phyloP scores from a whole-genome alignment of 23 tunicate species.

The Ciona savignyi region DNA sequence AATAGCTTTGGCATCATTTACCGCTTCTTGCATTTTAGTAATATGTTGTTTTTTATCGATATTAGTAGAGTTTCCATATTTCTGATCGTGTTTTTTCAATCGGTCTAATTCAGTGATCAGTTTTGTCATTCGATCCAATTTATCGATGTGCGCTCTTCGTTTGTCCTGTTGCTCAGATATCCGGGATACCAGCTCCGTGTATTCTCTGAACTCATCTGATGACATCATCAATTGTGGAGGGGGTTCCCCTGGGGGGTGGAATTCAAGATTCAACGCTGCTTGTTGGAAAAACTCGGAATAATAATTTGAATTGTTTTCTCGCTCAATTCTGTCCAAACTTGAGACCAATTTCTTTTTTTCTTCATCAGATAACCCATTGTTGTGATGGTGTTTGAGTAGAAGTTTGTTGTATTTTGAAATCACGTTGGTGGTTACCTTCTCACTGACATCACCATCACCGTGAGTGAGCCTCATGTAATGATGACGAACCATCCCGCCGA shows the following conservation, averaged over 20 bases:
- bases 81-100: not conserved
- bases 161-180: not conserved
- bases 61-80: too few species aligned
- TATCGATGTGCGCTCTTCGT: not conserved
- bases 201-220: not conserved
- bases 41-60: not conserved
- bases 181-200: not conserved
- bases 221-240: not conserved
- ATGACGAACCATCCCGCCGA: not conserved
- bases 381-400: not conserved
- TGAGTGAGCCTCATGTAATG: not conserved
- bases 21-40: not conserved
- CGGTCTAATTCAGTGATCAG: not conserved
- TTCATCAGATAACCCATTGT: not conserved
- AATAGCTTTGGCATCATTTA: not conserved
- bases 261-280: not conserved
- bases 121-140: not conserved
- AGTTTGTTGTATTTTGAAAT: not conserved
- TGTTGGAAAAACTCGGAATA: not conserved
- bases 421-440: not conserved
- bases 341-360: not conserved
- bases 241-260: not conserved
- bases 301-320: not conserved
- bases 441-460: not conserved
- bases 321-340: not conserved